Percentiles rank a stretch among this genome's conserved stretches.
Conservation (phyloP, 2,888 invertebrate species). For the Hydriomena furcata region DNA sequence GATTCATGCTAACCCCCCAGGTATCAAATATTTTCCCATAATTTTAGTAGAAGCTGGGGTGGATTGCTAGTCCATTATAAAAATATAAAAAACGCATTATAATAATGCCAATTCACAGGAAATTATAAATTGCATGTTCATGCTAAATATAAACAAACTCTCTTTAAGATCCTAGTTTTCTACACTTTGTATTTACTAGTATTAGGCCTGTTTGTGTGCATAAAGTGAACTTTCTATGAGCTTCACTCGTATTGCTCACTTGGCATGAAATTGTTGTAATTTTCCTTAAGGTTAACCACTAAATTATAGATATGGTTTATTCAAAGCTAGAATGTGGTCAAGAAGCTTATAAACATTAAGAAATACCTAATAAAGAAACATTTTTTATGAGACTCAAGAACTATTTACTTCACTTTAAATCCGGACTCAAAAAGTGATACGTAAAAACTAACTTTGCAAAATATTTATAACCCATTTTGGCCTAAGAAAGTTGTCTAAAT, state of each 20-base stretch:
- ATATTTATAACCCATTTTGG: too few relatives aligned
- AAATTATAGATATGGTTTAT: conserved; percentile 17
- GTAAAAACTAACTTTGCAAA: too few relatives aligned
- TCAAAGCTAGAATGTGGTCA: conserved; percentile 1
- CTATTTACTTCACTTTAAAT: neutral
- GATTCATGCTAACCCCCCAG: too few relatives aligned
- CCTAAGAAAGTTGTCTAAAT: too few relatives aligned
- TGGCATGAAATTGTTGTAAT: conserved; percentile 25
- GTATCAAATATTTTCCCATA: too few relatives aligned
- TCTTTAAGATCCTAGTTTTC: too few relatives aligned
- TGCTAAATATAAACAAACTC: too few relatives aligned
- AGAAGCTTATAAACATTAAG: neutral
- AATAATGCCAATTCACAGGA: too few relatives aligned
- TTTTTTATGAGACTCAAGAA: neutral
- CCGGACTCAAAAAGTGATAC: neutral
- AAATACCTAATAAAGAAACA: neutral
- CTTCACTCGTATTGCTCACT: conserved; percentile 8
- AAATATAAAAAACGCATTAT: too few relatives aligned
- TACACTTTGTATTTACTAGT: neutral
- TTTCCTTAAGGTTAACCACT: conserved; percentile 32
- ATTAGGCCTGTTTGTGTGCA: neutral
- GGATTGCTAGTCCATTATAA: too few relatives aligned
- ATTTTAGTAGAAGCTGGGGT: too few relatives aligned
- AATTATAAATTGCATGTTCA: too few relatives aligned
- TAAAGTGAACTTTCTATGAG: conserved; percentile 10